Conservation (phyloP, 2,797 vertebrate genomes). For the Enteromius anoplus region DNA sequence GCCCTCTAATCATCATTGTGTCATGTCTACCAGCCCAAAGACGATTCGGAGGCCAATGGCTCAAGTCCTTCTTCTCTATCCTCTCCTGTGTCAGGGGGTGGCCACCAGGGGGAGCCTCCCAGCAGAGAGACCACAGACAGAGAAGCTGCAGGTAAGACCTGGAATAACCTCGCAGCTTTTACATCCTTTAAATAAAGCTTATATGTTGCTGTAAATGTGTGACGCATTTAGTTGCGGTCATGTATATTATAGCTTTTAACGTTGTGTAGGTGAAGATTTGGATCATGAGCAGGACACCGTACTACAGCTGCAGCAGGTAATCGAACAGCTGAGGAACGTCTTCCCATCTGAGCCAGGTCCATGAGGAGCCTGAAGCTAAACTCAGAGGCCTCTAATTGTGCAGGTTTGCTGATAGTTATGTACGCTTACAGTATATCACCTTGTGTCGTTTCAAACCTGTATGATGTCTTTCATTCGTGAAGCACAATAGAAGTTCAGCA, state of each 20-base stretch:
- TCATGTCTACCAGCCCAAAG: constrained; percentile 81
- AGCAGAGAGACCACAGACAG: constrained; percentile 90
- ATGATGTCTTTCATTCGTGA: background rate
- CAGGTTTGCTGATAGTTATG: constrained; percentile 13
- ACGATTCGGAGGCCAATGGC: constrained; percentile 87
- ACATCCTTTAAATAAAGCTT: constrained; percentile 8
- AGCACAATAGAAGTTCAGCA: background rate
- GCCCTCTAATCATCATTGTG: constrained; percentile 14
- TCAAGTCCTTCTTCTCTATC: constrained; percentile 86
- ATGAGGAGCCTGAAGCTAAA: constrained; percentile 42
- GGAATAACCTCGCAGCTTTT: constrained; percentile 13
- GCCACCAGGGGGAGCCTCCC: constrained; percentile 79
- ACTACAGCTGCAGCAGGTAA: constrained; percentile 95
- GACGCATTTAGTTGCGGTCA: background rate
- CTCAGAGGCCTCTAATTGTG: constrained; percentile 5
- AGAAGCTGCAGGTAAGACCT: constrained; percentile 85
- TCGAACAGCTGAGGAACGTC: constrained; percentile 94
- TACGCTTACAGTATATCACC: background rate
- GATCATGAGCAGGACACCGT: constrained; percentile 90
- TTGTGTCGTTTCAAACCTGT: background rate
- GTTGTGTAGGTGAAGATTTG: constrained; percentile 81
- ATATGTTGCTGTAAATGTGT: background rate
- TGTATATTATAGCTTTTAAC: background rate
- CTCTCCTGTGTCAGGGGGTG: constrained; percentile 87
- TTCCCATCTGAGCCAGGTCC: constrained; percentile 85